Conservation (phyloP, 2,797 vertebrate genomes). For the Anolis apletophallus region DNA sequence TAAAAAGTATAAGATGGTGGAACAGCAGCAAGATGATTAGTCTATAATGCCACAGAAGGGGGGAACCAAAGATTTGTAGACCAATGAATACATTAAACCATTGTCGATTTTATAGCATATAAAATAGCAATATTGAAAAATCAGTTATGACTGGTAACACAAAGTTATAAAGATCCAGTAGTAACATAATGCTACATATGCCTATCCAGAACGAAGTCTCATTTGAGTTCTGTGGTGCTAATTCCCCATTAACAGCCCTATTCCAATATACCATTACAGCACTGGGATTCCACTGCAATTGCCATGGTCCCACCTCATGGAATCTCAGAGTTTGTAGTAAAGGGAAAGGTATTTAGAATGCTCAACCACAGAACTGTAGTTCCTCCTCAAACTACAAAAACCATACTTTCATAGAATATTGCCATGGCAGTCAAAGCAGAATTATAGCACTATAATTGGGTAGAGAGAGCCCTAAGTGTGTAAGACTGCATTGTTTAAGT, state of each 20-base stretch:
- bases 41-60: slow-evolving; percentile 75
- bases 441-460: no score
- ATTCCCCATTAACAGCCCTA: not conserved
- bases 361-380: no score
- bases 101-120: not conserved
- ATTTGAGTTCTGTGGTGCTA: not conserved
- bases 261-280: no score
- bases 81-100: not conserved
- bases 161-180: not conserved
- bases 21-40: slow-evolving; percentile 65
- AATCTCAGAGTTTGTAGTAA: no score
- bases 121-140: not conserved
- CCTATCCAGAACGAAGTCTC: not conserved
- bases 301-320: no score
- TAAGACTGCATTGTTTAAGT: not conserved
- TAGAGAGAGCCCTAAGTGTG: no score
- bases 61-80: slow-evolving; percentile 12
- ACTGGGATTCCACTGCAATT: no score
- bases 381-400: no score
- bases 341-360: no score
- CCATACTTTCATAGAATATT: no score
- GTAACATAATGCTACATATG: not conserved
- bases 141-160: not conserved
- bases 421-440: no score
- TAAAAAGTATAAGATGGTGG: slow-evolving; percentile 78